These are phyloP conservation scores for Ursus arctos DNA, from an alignment of 2,113 vertebrate genomes.

Conservation along the genomic window DNA sequence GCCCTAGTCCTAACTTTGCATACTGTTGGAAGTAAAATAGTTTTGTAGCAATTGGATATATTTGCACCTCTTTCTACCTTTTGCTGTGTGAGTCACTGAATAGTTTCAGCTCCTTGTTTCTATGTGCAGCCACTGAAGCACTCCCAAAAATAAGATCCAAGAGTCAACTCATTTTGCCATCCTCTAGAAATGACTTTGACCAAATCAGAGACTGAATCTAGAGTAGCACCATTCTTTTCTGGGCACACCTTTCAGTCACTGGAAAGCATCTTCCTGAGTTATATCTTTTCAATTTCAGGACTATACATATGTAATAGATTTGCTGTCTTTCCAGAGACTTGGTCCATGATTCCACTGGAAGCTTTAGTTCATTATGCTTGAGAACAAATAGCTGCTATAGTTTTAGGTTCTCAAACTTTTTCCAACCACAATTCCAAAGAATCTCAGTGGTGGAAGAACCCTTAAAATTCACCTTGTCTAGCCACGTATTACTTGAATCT, in stretches of 20 bases:
- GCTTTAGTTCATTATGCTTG: neutral
- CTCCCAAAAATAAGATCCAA: neutral
- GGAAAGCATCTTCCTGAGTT: neutral
- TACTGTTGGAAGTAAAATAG: neutral
- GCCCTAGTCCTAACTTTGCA: neutral
- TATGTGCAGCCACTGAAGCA: neutral
- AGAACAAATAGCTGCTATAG: neutral
- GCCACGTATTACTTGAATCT: neutral
- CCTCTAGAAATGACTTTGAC: neutral
- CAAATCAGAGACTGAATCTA: neutral
- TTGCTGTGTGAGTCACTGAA: neutral
- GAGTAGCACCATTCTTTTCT: neutral
- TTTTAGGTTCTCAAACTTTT: slow-evolving; percentile 26
- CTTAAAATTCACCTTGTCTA: neutral
- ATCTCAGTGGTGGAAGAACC: neutral
- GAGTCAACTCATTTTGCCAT: neutral
- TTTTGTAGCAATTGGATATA: neutral
- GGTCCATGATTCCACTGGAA: neutral
- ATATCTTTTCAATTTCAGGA: neutral
- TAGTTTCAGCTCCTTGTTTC: neutral
- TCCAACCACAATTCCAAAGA: slow-evolving; percentile 4
- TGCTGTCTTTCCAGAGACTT: neutral
- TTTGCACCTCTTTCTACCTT: slow-evolving; percentile 13
- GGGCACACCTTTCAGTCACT: neutral
- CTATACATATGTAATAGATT: neutral